Evolutionary conservation across 1,140 invertebrate species (phyloP).

Genomic region (Drosophila sp.): DNA sequence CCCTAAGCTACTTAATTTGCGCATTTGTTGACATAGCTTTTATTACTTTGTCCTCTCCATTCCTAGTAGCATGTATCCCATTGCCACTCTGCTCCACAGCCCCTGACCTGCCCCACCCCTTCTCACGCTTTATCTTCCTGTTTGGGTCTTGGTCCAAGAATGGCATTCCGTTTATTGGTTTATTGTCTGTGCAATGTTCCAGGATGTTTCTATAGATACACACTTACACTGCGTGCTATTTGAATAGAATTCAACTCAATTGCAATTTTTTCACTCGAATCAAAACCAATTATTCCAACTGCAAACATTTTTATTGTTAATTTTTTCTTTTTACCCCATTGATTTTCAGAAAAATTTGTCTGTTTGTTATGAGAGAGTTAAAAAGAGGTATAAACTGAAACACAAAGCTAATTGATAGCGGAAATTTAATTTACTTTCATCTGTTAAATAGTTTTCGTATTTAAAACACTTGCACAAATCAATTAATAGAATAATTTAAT

Average conservation of each 20-base stretch:
- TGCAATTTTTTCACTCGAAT: too few species aligned
- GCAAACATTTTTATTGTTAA: too few species aligned
- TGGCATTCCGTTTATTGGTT: conserved; percentile 72
- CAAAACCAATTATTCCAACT: too few species aligned
- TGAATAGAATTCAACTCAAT: neutral
- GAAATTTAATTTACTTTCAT: too few species aligned
- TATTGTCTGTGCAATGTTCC: conserved; percentile 68
- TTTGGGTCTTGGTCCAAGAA: conserved; percentile 40
- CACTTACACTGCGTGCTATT: neutral
- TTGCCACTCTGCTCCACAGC: neutral
- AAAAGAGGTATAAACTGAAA: too few species aligned
- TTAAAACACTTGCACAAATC: too few species aligned
- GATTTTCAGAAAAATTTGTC: too few species aligned
- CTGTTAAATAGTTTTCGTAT: too few species aligned
- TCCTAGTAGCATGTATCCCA: neutral
- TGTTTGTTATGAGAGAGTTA: too few species aligned
- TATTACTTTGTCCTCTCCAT: conserved; percentile 22
- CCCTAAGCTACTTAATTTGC: conserved; percentile 77
- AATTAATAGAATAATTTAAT: too few species aligned
- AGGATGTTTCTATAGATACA: conserved; percentile 2
- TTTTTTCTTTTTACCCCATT: too few species aligned
- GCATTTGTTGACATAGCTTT: conserved; percentile 50
- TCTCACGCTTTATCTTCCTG: conserved; percentile 31
- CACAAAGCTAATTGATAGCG: too few species aligned
- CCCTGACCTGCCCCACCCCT: neutral